phyloP scores from a whole-genome alignment of 30 jellyfish, hydroid and myxozoan species.

The Aurelia coerulea region DNA sequence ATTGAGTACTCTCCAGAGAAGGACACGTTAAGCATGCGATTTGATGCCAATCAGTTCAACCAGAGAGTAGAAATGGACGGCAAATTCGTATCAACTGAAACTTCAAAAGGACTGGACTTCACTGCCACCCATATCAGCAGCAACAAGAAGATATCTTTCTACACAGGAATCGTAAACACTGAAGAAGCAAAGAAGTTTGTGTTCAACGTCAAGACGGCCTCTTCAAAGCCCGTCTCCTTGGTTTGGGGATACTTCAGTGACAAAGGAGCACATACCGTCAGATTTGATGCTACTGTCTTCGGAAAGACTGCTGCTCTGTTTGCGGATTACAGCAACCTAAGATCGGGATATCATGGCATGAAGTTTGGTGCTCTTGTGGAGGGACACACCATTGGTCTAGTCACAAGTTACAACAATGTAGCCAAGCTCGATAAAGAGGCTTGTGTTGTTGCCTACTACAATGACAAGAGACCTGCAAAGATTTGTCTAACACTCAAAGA shows the following conservation, averaged over 20 bases:
- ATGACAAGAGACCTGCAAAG: conserved; percentile 66
- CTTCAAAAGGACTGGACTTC: conserved; percentile 80
- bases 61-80: conserved; percentile 88
- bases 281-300: conserved; percentile 58
- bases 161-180: conserved; percentile 65
- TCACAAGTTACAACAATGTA: conserved; percentile 45
- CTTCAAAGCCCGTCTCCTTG: conserved; percentile 41
- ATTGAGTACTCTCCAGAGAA: conserved; percentile 73
- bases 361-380: conserved; percentile 34
- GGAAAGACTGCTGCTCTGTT: conserved; percentile 74
- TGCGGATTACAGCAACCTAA: conserved; percentile 59
- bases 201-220: conserved; percentile 50
- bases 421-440: conserved; percentile 26
- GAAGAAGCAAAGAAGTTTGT: conserved; percentile 60
- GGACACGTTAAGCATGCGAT: conserved; percentile 59
- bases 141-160: conserved; percentile 62
- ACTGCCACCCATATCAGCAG: conserved; percentile 70
- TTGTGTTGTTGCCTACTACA: conserved; percentile 46
- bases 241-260: conserved; percentile 51
- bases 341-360: conserved; percentile 56
- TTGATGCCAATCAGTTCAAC: conserved; percentile 86
- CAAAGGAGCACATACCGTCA: conserved; percentile 29
- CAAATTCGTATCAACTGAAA: conserved; percentile 41
- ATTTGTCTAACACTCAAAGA: conserved; percentile 43
- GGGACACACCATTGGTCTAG: conserved; percentile 30